Evolutionary conservation across 2,113 vertebrate species (phyloP).

Genomic region (Cyprinus carpio): DNA sequence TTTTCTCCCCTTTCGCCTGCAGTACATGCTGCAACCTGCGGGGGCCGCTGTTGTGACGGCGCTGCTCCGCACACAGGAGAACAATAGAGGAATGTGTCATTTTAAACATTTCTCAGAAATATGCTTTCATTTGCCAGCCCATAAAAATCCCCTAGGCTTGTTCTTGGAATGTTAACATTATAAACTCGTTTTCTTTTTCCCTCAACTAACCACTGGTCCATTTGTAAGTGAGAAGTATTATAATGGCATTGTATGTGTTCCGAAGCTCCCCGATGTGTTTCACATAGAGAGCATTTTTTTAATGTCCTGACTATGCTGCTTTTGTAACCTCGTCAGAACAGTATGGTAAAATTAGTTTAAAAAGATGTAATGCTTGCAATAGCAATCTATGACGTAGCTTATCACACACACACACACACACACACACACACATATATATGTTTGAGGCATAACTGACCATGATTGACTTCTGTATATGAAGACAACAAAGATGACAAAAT

Average conservation of each 20-base stretch:
- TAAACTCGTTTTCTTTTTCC: not conserved
- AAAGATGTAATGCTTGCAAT: not conserved
- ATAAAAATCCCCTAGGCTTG: constrained; percentile 9
- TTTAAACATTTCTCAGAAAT: constrained; percentile 43
- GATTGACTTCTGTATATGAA: not conserved
- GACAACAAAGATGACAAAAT: not conserved
- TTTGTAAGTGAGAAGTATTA: not conserved
- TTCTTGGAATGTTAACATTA: constrained; percentile 3
- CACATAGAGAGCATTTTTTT: not conserved
- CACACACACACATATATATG: not conserved
- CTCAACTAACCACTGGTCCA: not conserved
- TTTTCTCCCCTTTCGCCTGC: constrained; percentile 83
- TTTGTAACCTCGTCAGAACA: not conserved
- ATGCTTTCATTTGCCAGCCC: constrained; percentile 34
- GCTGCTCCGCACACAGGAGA: constrained; percentile 70
- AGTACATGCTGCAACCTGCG: constrained; percentile 60
- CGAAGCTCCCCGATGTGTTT: not conserved
- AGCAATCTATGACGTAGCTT: not conserved
- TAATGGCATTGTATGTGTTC: not conserved
- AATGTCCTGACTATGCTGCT: not conserved
- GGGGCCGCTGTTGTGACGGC: constrained; percentile 74
- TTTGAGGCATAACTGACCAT: not conserved
- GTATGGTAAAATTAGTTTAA: not conserved
- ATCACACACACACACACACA: too few species aligned
- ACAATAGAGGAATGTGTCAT: constrained; percentile 71